Evolutionary conservation across 2,888 invertebrate genomes (phyloP).

Genomic region (Aphidius colemani): DNA sequence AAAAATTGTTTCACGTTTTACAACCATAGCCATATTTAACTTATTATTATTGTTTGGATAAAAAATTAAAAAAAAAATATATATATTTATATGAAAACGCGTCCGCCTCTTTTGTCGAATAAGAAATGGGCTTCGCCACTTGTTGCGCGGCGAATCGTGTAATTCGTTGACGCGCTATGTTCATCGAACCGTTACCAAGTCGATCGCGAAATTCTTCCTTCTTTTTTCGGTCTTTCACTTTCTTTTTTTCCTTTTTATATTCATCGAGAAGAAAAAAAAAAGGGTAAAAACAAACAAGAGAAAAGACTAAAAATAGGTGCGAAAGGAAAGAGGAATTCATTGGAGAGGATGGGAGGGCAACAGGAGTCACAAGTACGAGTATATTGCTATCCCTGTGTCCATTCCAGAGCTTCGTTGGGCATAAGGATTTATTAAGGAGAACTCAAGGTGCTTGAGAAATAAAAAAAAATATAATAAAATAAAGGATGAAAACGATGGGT

Average conservation of each 20-base stretch:
- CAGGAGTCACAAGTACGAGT: slow-evolving; percentile 16
- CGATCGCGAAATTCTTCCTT: slow-evolving; percentile 19
- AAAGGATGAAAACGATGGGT: too few relatives aligned
- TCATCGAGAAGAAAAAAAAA: slow-evolving; percentile 22
- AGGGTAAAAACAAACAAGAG: slow-evolving; percentile 11
- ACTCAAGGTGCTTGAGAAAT: slow-evolving; percentile 28
- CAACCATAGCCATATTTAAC: too few relatives aligned
- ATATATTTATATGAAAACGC: too few relatives aligned
- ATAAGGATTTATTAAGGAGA: slow-evolving; percentile 53
- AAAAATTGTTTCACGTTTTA: too few relatives aligned
- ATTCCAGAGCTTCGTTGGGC: slow-evolving; percentile 18
- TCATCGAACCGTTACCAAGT: slow-evolving; percentile 33
- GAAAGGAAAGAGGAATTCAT: slow-evolving; percentile 25
- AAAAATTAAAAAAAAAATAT: too few relatives aligned
- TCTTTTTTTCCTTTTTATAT: too few relatives aligned
- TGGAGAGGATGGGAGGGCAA: slow-evolving; percentile 17
- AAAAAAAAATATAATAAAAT: background rate
- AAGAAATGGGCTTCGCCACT: slow-evolving; percentile 27
- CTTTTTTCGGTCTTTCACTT: too few relatives aligned
- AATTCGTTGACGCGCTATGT: slow-evolving; percentile 31
- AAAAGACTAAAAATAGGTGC: slow-evolving; percentile 24
- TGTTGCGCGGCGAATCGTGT: slow-evolving; percentile 30
- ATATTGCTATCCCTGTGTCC: slow-evolving; percentile 10
- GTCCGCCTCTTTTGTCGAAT: background rate
- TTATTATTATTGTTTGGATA: too few relatives aligned